phyloP scores from a whole-genome alignment of 2,888 invertebrate species.

The Cephus runcator region DNA sequence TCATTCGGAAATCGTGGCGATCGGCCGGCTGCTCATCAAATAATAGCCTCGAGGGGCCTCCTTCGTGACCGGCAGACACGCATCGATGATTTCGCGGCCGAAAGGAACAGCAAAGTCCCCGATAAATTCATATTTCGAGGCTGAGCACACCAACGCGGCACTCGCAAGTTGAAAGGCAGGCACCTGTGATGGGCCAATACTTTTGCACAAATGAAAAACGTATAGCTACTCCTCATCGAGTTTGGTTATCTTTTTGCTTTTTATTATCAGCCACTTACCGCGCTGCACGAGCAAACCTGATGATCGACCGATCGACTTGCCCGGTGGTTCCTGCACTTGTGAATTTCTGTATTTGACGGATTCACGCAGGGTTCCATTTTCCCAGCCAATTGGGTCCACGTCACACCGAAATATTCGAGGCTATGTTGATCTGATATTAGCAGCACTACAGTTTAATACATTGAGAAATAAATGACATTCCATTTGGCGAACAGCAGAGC shows the following conservation, averaged over 20 bases:
- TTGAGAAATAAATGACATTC: not conserved
- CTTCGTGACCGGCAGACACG: constrained; percentile 53
- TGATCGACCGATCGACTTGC: not conserved
- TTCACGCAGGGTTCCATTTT: not conserved
- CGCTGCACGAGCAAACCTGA: not conserved
- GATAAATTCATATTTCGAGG: not conserved
- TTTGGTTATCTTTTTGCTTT: not conserved
- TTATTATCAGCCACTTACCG: not conserved
- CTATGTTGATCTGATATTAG: not conserved
- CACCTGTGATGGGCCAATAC: not conserved
- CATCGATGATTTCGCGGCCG: constrained; percentile 31
- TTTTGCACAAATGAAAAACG: not conserved
- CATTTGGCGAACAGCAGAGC: not conserved
- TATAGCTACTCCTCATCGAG: not conserved
- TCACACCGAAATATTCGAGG: not conserved
- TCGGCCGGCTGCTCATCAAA: constrained; percentile 42
- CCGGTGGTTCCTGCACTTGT: not conserved
- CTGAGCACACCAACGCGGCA: not conserved
- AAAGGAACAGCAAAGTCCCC: not conserved
- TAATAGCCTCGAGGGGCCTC: constrained; percentile 47
- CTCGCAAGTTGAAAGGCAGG: not conserved
- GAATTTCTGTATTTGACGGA: not conserved
- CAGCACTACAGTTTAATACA: not conserved
- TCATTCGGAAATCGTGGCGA: constrained; percentile 42
- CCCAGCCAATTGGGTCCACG: not conserved